Conservation (phyloP, 2,797 vertebrate species). For the Telmatherina bonti region DNA sequence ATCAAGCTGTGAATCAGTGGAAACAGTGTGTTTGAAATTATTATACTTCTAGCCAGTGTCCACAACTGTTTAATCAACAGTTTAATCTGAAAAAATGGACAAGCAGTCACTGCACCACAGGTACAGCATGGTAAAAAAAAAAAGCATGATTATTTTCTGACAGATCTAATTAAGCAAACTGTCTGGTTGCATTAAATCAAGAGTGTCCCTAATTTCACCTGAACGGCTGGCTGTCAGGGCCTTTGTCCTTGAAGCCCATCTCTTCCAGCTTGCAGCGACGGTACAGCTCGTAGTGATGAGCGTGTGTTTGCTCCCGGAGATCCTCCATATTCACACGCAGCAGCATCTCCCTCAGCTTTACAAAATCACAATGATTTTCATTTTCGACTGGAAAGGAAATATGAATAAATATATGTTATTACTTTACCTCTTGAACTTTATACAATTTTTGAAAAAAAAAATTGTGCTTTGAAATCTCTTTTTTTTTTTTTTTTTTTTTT, state of each 20-base stretch:
- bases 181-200: conserved; percentile 27
- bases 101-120: not conserved
- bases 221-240: conserved; percentile 93
- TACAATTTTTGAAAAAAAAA: not conserved
- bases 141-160: not conserved
- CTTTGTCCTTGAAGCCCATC: conserved; percentile 97
- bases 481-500: too few species aligned
- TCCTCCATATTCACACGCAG: conserved; percentile 98
- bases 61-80: not conserved
- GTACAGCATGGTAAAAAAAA: conserved; percentile 6
- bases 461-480: too few species aligned
- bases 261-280: conserved; percentile 95
- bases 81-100: not conserved
- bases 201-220: conserved; percentile 81
- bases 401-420: not conserved
- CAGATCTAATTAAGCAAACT: conserved; percentile 14
- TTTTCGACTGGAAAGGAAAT: conserved; percentile 90
- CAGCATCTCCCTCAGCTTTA: conserved; percentile 97
- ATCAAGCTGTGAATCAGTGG: not conserved
- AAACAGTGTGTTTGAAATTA: not conserved
- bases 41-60: not conserved
- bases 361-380: conserved; percentile 96
- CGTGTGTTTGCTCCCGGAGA: conserved; percentile 95
- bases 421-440: not conserved
- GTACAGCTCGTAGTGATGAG: conserved; percentile 96